phyloP scores from a whole-genome alignment of 2,888 invertebrate species.

The Sarcophaga caerulescens region DNA sequence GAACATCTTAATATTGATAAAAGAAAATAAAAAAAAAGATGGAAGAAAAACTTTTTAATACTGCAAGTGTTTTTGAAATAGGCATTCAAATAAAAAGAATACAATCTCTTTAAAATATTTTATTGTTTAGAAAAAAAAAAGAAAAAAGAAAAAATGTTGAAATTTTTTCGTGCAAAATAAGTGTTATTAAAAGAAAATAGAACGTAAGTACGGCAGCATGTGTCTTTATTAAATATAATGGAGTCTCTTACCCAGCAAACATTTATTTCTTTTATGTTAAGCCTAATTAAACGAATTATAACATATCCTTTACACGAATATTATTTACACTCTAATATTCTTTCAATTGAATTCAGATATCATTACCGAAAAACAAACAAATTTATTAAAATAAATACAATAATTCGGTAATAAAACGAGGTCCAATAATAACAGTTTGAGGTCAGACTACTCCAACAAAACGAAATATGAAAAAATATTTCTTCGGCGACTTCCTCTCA shows the following conservation, averaged over 20 bases:
- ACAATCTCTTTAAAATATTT: constrained; percentile 14
- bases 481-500: too few relatives aligned
- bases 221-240: neutral
- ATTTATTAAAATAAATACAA: too few relatives aligned
- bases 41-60: constrained; percentile 35
- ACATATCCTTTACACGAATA: too few relatives aligned
- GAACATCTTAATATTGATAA: constrained; percentile 28
- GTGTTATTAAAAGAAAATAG: neutral
- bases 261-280: neutral
- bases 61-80: constrained; percentile 50
- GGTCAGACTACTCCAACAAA: too few relatives aligned
- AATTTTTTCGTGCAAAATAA: neutral
- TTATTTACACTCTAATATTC: too few relatives aligned
- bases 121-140: constrained; percentile 1
- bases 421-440: too few relatives aligned
- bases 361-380: too few relatives aligned
- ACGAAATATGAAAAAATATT: too few relatives aligned
- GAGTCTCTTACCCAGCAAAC: constrained; percentile 8
- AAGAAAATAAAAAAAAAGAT: neutral
- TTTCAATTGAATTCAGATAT: too few relatives aligned
- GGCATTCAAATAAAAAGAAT: constrained; percentile 13
- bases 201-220: neutral
- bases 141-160: neutral
- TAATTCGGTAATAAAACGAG: too few relatives aligned
- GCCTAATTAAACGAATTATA: neutral